These are phyloP conservation scores for Synergus japonicus DNA, from an alignment of 2,888 invertebrate genomes.

Conservation along the genomic window DNA sequence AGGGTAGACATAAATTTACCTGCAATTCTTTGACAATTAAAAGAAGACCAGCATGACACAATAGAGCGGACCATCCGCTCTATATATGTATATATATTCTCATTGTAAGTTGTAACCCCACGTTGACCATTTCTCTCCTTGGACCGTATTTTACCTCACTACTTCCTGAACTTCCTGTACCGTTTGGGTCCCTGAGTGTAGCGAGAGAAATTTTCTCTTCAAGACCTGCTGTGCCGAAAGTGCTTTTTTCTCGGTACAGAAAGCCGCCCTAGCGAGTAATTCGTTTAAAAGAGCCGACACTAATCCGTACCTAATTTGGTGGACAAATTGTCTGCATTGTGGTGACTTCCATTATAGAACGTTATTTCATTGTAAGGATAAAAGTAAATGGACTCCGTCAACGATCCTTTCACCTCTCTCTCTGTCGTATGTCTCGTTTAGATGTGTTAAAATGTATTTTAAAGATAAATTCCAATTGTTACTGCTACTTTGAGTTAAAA, in stretches of 20 bases:
- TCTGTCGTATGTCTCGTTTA: not conserved
- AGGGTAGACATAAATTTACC: slow-evolving; percentile 61
- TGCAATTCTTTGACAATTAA: slow-evolving; percentile 62
- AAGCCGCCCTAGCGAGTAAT: slow-evolving; percentile 55
- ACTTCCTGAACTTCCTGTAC: slow-evolving; percentile 31
- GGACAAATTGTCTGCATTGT: slow-evolving; percentile 60
- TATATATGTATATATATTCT: slow-evolving; percentile 64
- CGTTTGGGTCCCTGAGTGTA: not conserved
- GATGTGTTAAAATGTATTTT: not conserved
- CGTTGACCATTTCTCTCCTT: slow-evolving; percentile 47
- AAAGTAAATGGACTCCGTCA: slow-evolving; percentile 4
- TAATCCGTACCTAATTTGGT: slow-evolving; percentile 60
- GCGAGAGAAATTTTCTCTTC: slow-evolving; percentile 17
- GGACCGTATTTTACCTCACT: slow-evolving; percentile 45
- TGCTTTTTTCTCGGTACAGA: slow-evolving; percentile 41
- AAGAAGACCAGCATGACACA: slow-evolving; percentile 45
- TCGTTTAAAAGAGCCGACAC: slow-evolving; percentile 58
- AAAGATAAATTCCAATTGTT: slow-evolving; percentile 1
- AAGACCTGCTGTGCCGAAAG: slow-evolving; percentile 28
- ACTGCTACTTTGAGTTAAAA: not conserved
- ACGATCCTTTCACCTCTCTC: not conserved
- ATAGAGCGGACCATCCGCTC: not conserved
- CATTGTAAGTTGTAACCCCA: slow-evolving; percentile 59
- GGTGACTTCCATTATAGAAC: slow-evolving; percentile 45
- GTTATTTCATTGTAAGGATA: slow-evolving; percentile 16